Base-by-base conservation (phyloP, 2,888 invertebrate species). In the Oscheius onirici region DNA sequence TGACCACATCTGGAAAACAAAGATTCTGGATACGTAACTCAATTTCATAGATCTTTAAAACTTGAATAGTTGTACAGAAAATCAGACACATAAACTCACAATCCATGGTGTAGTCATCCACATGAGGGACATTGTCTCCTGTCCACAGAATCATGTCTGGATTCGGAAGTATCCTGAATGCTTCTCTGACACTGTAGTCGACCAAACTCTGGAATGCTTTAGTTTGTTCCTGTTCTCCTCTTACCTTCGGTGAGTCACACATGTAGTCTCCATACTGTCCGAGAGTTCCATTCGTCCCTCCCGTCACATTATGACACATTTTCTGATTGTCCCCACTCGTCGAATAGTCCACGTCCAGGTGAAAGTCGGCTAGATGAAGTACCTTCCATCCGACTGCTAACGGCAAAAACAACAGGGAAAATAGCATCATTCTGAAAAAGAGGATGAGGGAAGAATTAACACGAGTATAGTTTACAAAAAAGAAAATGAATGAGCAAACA, bases 121-220 rank as follows among this genome's bases (percentile, higher is more conserved):
- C 77, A 58, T 86, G 86, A 1, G 86, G 83, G 1, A 83, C 81
- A 68, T 83, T 83, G 66, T 86, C 86, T 3, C 86, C 86, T n/a
- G 86, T 86, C 86, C 86, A 86, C 20, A 86, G 71, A 13, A 86
- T 72, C 46, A 83, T 61, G 69, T 86, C 82, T 3, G 85, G 84
- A 40, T 79, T 73, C 17, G 82, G 78, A 10, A 84, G 60, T 5
- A 75, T 60, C 40, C 79, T 65, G 8, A 69, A 63, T 0, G 86
- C 80, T 58, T 78, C 80, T 43, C 71, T 60, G 13, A 86, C 69
- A 2, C 82, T 80, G 28, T 76, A 78, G 43, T 78, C 72, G 10
- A 86, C 80, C n/a, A 86, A 72, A 28, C 72, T 71, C 83, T 83
- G 52, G 20, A 51, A 34, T 20, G 8, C 40, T n/a, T 24, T 13